Percentiles rank a stretch among this genome's conserved stretches.
phyloP scores from a whole-genome alignment of 2,888 invertebrate species.

The Drosophila multiciliata region DNA sequence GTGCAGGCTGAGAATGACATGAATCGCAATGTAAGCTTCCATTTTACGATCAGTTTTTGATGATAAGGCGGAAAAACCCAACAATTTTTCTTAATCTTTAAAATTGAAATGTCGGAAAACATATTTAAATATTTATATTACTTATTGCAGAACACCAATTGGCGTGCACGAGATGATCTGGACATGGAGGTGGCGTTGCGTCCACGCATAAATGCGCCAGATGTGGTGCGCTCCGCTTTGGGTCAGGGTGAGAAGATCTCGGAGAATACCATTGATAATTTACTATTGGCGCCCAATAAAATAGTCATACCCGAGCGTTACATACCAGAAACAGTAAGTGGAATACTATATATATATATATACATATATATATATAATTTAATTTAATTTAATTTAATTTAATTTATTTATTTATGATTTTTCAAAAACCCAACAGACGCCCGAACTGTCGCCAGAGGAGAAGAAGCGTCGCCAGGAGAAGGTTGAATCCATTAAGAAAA shows the following conservation, averaged over 20 bases:
- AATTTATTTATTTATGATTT: background rate
- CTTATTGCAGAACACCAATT: constrained; percentile 84
- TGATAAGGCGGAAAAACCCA: background rate
- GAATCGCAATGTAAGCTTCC: constrained; percentile 84
- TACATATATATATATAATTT: no score
- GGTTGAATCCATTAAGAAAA: constrained; percentile 95
- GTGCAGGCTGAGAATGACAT: constrained; percentile 86
- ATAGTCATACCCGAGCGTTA: constrained; percentile 96
- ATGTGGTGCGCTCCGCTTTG: constrained; percentile 94
- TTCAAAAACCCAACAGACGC: constrained; percentile 87
- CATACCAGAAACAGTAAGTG: constrained; percentile 92
- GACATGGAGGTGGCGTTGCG: constrained; percentile 94
- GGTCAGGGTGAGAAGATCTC: constrained; percentile 86
- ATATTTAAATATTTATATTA: no score
- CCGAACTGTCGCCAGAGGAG: constrained; percentile 94
- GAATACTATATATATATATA: no score
- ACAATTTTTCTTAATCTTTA: no score
- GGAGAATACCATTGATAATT: constrained; percentile 93
- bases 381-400: no score
- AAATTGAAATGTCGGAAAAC: no score
- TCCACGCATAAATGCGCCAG: constrained; percentile 91
- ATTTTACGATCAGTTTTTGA: background rate
- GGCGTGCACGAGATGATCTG: constrained; percentile 92
- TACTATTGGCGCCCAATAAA: constrained; percentile 94
- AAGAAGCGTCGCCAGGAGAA: constrained; percentile 93